Percentiles rank a stretch among this genome's conserved stretches.
phyloP scores from a whole-genome alignment of 2,113 vertebrate species.

The Oryzias woworae region DNA sequence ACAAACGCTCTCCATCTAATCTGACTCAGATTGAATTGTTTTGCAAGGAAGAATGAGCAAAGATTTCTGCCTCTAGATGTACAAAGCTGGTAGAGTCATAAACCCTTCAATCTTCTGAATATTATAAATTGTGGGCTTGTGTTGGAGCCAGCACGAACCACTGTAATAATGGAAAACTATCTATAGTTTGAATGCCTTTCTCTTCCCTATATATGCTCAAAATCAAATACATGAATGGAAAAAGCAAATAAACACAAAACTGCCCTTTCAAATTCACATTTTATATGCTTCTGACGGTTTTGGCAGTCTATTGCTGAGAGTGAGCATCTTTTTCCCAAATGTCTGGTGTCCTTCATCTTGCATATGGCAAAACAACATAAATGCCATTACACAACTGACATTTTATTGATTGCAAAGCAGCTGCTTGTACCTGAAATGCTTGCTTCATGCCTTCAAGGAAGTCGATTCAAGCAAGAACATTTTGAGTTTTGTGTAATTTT shows the following conservation, averaged over 20 bases:
- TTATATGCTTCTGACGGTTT: slow-evolving; percentile 20
- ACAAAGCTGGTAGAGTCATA: no score
- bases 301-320: slow-evolving; percentile 9
- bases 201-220: slow-evolving; percentile 48
- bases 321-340: slow-evolving; percentile 7
- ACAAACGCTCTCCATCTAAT: no score
- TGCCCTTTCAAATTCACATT: slow-evolving; percentile 14
- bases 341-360: slow-evolving; percentile 13
- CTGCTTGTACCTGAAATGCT: slow-evolving; percentile 39
- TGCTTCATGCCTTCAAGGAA: slow-evolving; percentile 26
- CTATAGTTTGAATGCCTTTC: slow-evolving; percentile 37
- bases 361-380: slow-evolving; percentile 53
- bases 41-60: no score
- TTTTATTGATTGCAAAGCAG: slow-evolving; percentile 60
- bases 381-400: slow-evolving; percentile 53
- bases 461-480: slow-evolving; percentile 4
- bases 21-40: no score
- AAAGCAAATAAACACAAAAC: slow-evolving; percentile 21
- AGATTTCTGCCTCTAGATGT: no score
- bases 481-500: slow-evolving; percentile 6
- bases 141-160: slow-evolving; percentile 23
- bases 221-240: slow-evolving; percentile 33
- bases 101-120: not conserved
- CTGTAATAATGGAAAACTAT: slow-evolving; percentile 37
- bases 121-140: slow-evolving; percentile 8